Evolutionary conservation across 2,113 vertebrate species (phyloP), one percentile per base, ranked within the genome.

Genomic region (Tauraco erythrolophus): DNA sequence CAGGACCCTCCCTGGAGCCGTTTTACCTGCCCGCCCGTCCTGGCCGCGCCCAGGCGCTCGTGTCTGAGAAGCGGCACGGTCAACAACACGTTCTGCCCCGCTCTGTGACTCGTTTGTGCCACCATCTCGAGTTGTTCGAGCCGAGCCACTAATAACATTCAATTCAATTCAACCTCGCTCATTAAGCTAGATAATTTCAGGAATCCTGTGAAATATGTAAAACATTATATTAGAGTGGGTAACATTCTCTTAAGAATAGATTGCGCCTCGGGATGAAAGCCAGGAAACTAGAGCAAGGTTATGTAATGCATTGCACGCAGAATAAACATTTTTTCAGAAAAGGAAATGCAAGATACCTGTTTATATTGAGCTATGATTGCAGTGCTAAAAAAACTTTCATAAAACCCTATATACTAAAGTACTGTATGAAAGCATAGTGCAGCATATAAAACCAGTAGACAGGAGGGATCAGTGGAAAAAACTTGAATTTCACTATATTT

Each of bases 21-120:
- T 11, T 43, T 12, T 12, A 12, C 41, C 41, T 43, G 41, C 10
- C 41, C 14, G 41, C 41, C 41, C 41, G 11, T 12, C 11, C 41
- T 43, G 41, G 41, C 41, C 41, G 11, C 11, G 41, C 41, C 41
- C 10, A 41, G 41, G 41, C 12, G 9, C 41, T 12, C 12, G 41
- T 48, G 53, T 13, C 23, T 1, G 3, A 28, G 58, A 19, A 28
- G 69, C 14, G 69, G 3, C 22, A 10, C 23, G 1, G 37, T 6
- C 30, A 10, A 7, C 10, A 1, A 0, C 2, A 2, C 3, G 4
- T 9, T 7, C 19, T 37, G 33, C 21, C 11, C 14, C 5, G 3
- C 13, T 12, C 8, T 10, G 10, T 10, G 8, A 1, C 27, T 21
- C 4, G 5, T 14, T 11, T 43, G 23, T 31, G 76, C 28, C 19